Evolutionary conservation across 1,140 invertebrate species (phyloP).

Genomic region (Pogonus chalceus): DNA sequence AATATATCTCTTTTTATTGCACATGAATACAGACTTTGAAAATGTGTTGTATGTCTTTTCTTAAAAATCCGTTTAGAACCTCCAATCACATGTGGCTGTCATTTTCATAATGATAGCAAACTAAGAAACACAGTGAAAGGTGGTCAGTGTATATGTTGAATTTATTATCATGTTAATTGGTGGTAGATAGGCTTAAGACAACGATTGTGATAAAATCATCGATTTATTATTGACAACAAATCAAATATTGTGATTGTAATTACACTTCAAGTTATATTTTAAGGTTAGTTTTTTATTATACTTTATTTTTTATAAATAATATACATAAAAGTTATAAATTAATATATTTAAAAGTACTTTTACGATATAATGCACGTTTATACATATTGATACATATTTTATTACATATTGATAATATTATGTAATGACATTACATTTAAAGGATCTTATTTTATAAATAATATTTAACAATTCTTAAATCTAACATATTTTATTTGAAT

Average conservation of each 20-base stretch:
- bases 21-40: background rate
- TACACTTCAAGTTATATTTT: background rate
- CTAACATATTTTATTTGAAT: no score
- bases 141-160: background rate
- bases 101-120: background rate
- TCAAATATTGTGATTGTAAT: background rate
- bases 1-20: background rate
- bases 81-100: conserved; percentile 4
- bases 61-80: background rate
- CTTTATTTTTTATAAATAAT: no score
- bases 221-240: background rate
- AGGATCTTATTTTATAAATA: no score
- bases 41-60: background rate
- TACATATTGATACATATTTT: no score
- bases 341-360: no score
- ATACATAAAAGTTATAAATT: no score
- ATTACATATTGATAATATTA: no score
- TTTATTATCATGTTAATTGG: background rate
- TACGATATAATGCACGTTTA: no score
- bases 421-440: no score
- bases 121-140: background rate
- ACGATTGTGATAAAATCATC: background rate
- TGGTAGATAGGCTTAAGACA: background rate
- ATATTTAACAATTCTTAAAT: no score
- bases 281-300: background rate